These are phyloP conservation scores for Xanthia icteritia DNA, from an alignment of 2,888 invertebrate genomes.

Conservation along the genomic window DNA sequence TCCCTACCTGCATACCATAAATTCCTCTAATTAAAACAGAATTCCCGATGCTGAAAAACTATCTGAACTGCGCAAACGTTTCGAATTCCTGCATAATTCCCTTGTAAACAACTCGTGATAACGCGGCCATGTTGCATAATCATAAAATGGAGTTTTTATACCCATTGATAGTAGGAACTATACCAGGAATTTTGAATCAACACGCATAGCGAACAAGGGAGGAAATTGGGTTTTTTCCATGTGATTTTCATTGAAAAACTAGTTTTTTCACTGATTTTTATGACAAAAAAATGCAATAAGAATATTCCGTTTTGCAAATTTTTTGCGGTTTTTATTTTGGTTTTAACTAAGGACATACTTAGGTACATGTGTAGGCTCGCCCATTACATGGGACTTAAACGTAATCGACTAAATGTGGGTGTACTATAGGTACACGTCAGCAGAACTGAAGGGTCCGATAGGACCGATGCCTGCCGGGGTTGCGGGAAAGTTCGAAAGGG, in stretches of 20 bases:
- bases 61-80: conserved; percentile 26
- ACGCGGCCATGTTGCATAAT: conserved; percentile 53
- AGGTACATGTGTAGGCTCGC: too few relatives aligned
- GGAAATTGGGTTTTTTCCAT: background rate
- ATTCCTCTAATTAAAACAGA: conserved; percentile 42
- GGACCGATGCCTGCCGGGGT: too few relatives aligned
- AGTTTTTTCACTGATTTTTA: background rate
- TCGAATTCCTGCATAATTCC: conserved; percentile 62
- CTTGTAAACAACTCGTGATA: conserved; percentile 59
- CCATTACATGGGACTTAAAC: too few relatives aligned
- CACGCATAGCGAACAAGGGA: conserved; percentile 47
- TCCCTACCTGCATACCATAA: background rate
- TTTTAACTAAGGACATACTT: background rate
- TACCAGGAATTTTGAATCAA: conserved; percentile 45
- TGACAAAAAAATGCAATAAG: background rate
- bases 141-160: conserved; percentile 62
- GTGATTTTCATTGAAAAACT: background rate
- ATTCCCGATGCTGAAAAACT: conserved; percentile 53
- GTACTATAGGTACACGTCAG: too few relatives aligned
- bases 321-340: background rate
- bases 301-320: background rate
- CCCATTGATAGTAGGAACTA: conserved; percentile 48
- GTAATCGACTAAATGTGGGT: too few relatives aligned
- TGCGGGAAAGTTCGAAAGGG: too few relatives aligned
- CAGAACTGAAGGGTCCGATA: too few relatives aligned